phyloP scores from a whole-genome alignment of 2,113 vertebrate species.

The Tragulus kanchil region DNA sequence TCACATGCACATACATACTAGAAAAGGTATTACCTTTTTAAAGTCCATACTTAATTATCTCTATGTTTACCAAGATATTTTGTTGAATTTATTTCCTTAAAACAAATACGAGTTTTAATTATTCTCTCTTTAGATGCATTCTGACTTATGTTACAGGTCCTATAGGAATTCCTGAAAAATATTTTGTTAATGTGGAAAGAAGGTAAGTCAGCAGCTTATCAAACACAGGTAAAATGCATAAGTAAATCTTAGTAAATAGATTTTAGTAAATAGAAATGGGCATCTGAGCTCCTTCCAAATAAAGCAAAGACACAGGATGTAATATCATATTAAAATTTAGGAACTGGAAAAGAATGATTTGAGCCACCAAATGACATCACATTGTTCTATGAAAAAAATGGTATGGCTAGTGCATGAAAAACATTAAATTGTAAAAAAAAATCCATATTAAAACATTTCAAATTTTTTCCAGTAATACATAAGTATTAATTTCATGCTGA shows the following conservation, averaged over 20 bases:
- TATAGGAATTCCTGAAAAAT: neutral
- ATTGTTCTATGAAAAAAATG: neutral
- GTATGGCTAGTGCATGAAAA: neutral
- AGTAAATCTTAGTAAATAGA: neutral
- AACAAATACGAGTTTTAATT: neutral
- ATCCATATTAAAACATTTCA: conserved; percentile 12
- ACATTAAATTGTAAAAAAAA: neutral
- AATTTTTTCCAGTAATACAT: neutral
- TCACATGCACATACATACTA: neutral
- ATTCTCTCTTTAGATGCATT: neutral
- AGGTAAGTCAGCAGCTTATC: neutral
- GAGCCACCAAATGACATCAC: neutral
- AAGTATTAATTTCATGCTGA: neutral
- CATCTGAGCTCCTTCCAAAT: neutral
- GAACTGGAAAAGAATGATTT: neutral
- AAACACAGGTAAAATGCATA: neutral
- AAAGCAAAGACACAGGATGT: conserved; percentile 9
- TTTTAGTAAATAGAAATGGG: neutral
- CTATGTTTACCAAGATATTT: neutral
- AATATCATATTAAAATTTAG: neutral
- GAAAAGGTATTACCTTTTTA: neutral
- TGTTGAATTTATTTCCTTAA: conserved; percentile 24
- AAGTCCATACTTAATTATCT: neutral
- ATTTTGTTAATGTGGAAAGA: neutral
- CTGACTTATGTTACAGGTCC: neutral